Evolutionary conservation across 2,797 vertebrate species (phyloP).

Genomic region (Sebastes nivosus): DNA sequence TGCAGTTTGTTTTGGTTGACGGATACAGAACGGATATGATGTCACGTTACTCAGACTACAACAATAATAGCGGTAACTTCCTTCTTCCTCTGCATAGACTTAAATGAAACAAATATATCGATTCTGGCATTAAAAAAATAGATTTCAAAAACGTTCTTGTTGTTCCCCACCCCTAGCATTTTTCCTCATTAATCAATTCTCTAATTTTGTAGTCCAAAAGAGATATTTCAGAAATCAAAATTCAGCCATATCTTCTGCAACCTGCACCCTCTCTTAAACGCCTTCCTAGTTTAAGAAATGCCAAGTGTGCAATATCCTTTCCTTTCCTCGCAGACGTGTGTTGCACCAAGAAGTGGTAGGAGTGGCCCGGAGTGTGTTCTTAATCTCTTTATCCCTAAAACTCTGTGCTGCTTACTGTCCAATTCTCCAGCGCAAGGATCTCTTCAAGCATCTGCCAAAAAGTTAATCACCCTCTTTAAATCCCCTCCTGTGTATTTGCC

Average conservation of each 20-base stretch:
- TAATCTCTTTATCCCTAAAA: conserved; percentile 77
- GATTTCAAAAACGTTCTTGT: too few relatives aligned
- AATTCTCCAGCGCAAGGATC: conserved; percentile 48
- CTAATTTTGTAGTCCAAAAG: conserved; percentile 38
- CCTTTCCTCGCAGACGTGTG: conserved; percentile 36
- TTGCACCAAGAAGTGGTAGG: conserved; percentile 62
- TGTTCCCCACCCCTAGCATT: neutral
- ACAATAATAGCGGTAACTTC: too few relatives aligned
- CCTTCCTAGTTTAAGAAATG: conserved; percentile 24
- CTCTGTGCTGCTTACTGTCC: conserved; percentile 60
- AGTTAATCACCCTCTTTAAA: conserved; percentile 60
- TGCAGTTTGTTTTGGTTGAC: too few relatives aligned
- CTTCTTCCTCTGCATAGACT: too few relatives aligned
- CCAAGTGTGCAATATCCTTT: conserved; percentile 30
- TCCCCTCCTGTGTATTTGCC: conserved; percentile 7
- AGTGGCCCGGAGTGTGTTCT: conserved; percentile 54
- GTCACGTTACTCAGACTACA: too few relatives aligned
- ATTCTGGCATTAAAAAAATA: too few relatives aligned
- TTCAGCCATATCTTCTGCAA: neutral
- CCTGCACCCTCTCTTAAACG: neutral
- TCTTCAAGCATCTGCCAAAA: conserved; percentile 58
- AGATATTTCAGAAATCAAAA: conserved; percentile 9
- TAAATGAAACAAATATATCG: too few relatives aligned
- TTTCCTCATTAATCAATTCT: conserved; percentile 41
- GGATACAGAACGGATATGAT: too few relatives aligned